Evolutionary conservation across 2,888 invertebrate genomes (phyloP).

Genomic region (Abrostola triplasia): DNA sequence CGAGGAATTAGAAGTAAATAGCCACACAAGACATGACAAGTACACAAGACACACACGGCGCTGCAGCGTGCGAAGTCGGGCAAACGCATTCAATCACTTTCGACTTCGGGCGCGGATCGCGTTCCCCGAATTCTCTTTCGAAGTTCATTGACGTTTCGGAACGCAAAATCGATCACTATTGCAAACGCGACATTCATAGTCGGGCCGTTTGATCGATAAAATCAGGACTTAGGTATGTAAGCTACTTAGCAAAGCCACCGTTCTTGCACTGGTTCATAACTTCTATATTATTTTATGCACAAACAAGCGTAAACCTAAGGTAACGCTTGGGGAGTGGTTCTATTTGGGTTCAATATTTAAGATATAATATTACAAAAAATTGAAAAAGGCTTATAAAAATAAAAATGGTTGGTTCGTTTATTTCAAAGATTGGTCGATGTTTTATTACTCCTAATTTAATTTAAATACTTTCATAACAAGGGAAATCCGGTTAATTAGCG

Average conservation of each 20-base stretch:
- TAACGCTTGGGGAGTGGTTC: conserved; percentile 30
- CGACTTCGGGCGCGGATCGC: conserved; percentile 52
- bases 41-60: conserved; percentile 68
- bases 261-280: neutral
- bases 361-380: conserved; percentile 41
- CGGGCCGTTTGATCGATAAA: conserved; percentile 58
- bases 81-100: conserved; percentile 58
- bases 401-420: conserved; percentile 38
- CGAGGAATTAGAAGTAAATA: conserved; percentile 78
- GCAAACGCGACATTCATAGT: conserved; percentile 43
- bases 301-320: conserved; percentile 30
- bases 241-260: conserved; percentile 11
- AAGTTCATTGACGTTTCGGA: conserved; percentile 61
- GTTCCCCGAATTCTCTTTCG: conserved; percentile 56
- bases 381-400: conserved; percentile 5
- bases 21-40: conserved; percentile 36
- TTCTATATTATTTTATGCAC: conserved; percentile 18
- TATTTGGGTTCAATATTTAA: conserved; percentile 36
- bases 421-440: conserved; percentile 36
- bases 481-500: conserved; percentile 72
- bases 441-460: conserved; percentile 59
- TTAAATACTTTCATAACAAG: conserved; percentile 68
- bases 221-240: conserved; percentile 24
- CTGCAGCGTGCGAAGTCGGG: conserved; percentile 47
- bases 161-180: conserved; percentile 53